Evolutionary conservation across 2,797 vertebrate species (phyloP), one percentile per base, ranked within the genome.

Genomic region (Petrocephalus schoutedeni): DNA sequence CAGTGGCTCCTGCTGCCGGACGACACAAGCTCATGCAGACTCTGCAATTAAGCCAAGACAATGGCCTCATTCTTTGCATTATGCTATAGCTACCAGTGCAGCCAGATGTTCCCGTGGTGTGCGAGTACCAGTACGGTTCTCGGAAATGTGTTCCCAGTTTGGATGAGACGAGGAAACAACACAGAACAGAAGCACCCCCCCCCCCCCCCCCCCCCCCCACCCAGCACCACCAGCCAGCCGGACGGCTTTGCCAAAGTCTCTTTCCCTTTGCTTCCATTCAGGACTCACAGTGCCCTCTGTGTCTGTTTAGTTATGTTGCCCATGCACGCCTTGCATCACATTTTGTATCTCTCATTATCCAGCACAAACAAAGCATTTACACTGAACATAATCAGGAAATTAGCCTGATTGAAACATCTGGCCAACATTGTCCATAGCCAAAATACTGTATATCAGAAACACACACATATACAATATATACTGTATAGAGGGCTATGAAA

Each of bases 91-190:
- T 92, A 93, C 91, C 90, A 91, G 93, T 92, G 90, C 92, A 91
- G 88, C 93, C 95, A 96, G 95, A 96, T 95, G 95, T 94, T 94
- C 91, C 91, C 90, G 90, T 82, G 87, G 88, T 92, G 89, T 90
- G 91, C 91, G 90, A 91, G 91, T 89, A 92, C 91, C 90, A 91
- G 90, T 92, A 90, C 90, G 87, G 67, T 89, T 92, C 92, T 89
- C 90, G 56, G 41, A 88, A 95, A 94, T 94, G 90, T 95, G 95
- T 94, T 95, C 92, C 89, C 93, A 89, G 94, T 96, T 95, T 94
- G 89, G 94, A 93, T 88, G 12, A 86, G 88, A 88, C 88, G 89
- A 89, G 91, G 91, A 92, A 93, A 92, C 93, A 92, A 94, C 92
- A 93, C 90, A 94, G 89, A 90, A 71, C 64, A 71, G 64, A 14